Conservation (phyloP, 2,113 vertebrate genomes). For the Amblyornis subalaris region DNA sequence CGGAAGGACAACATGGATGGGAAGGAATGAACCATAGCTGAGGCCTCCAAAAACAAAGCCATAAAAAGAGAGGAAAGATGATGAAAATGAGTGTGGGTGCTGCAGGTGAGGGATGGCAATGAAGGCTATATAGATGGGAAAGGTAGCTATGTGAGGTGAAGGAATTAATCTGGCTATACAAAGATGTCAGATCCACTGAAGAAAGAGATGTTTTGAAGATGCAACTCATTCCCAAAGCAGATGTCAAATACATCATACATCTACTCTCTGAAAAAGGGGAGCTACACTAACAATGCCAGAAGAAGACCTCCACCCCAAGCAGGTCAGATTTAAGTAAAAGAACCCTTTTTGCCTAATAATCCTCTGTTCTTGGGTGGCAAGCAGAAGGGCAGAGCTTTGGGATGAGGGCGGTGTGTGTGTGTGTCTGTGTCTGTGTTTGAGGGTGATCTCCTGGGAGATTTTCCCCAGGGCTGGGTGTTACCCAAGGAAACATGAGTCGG, state of each 20-base stretch:
- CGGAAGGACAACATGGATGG: neutral
- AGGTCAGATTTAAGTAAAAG: neutral
- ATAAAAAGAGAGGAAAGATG: neutral
- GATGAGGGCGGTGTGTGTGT: neutral
- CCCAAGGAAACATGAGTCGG: constrained; percentile 17
- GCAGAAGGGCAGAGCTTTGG: neutral
- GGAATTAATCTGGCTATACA: neutral
- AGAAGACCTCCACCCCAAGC: neutral
- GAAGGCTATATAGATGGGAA: neutral
- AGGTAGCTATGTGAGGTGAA: neutral
- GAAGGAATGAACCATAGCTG: neutral
- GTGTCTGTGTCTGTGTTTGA: constrained; percentile 6
- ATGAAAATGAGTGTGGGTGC: neutral
- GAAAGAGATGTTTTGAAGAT: neutral
- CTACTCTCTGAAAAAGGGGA: neutral
- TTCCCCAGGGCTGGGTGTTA: constrained; percentile 42
- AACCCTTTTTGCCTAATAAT: neutral
- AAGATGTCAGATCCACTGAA: neutral
- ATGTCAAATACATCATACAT: neutral
- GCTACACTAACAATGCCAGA: neutral
- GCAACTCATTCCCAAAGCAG: neutral
- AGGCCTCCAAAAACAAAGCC: neutral
- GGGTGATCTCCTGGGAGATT: constrained; percentile 29
- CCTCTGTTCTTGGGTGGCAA: constrained; percentile 5
- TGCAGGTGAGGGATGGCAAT: neutral